Evolutionary conservation across 2,113 vertebrate genomes (phyloP).

Genomic region (Balaenoptera acutorostrata): DNA sequence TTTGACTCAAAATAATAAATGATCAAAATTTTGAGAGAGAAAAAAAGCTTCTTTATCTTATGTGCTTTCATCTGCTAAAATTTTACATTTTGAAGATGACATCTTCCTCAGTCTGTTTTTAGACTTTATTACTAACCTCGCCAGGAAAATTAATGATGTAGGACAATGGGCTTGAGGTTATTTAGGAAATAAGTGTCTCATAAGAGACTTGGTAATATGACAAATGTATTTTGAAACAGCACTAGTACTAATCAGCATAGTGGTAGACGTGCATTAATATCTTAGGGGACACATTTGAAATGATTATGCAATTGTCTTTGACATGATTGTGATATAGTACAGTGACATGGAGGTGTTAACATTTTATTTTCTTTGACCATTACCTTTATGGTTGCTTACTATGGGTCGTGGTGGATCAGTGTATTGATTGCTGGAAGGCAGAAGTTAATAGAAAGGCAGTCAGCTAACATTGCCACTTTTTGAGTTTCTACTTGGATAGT

Average conservation of each 20-base stretch:
- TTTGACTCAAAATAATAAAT: not conserved
- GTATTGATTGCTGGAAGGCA: not conserved
- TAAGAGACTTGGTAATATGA: not conserved
- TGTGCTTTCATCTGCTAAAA: not conserved
- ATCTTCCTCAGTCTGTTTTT: not conserved
- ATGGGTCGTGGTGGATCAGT: not conserved
- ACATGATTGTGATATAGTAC: not conserved
- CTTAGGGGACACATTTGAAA: not conserved
- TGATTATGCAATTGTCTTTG: not conserved
- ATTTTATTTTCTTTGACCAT: not conserved
- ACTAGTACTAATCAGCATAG: not conserved
- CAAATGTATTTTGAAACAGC: not conserved
- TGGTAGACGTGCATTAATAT: not conserved
- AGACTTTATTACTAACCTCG: not conserved
- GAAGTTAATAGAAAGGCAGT: not conserved
- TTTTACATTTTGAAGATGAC: not conserved
- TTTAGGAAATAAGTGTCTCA: conserved; percentile 6
- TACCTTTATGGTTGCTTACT: not conserved
- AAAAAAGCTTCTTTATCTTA: not conserved
- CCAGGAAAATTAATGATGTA: not conserved
- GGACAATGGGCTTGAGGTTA: not conserved
- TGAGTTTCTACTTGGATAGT: not conserved
- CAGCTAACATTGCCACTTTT: not conserved
- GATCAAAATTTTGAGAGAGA: not conserved
- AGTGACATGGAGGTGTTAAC: not conserved